Percentiles rank a stretch among this genome's conserved stretches.
Evolutionary conservation across 2,797 vertebrate species (phyloP).

Genomic region (Xiphophorus birchmanni): DNA sequence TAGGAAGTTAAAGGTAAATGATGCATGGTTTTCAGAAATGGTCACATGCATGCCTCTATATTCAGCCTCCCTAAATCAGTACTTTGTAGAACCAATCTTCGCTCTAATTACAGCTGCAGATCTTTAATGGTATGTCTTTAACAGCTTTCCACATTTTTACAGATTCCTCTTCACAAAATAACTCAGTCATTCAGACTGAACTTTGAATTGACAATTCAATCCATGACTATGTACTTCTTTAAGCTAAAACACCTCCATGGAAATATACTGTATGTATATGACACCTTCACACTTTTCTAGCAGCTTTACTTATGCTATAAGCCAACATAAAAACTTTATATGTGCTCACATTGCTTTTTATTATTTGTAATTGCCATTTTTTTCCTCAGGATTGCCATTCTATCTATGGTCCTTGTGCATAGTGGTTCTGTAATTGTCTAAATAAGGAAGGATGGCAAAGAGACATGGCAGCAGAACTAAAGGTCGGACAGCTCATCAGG

Average conservation of each 20-base stretch:
- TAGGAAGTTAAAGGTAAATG: neutral
- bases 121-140: neutral
- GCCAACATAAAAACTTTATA: neutral
- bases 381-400: neutral
- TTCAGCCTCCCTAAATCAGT: neutral
- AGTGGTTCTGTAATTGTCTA: constrained; percentile 46
- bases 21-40: neutral
- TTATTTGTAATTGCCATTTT: neutral
- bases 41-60: neutral
- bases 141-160: neutral
- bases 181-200: neutral
- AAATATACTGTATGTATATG: neutral
- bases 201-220: neutral
- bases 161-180: neutral
- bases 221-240: neutral
- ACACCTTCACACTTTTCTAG: neutral
- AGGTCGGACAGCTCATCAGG: constrained; percentile 28
- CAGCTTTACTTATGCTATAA: neutral
- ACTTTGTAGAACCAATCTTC: neutral
- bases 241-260: neutral
- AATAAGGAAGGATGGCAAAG: constrained; percentile 56
- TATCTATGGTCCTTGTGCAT: constrained; percentile 4
- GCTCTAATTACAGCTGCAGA: neutral
- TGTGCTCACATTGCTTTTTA: neutral
- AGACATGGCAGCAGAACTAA: constrained; percentile 30